Conservation (phyloP, 2,113 vertebrate genomes). For the Dasyornis broadbenti region DNA sequence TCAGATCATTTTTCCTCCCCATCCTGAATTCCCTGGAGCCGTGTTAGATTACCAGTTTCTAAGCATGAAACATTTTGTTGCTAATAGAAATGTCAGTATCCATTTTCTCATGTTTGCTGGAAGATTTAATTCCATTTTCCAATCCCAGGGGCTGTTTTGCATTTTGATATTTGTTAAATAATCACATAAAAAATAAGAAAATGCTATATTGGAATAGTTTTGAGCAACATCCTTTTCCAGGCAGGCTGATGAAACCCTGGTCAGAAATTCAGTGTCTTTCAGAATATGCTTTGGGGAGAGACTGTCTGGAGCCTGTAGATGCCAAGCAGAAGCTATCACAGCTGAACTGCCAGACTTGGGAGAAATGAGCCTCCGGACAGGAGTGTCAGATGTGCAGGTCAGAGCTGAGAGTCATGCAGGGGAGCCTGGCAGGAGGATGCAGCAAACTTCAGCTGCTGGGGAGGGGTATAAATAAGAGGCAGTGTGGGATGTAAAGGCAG, state of each 20-base stretch:
- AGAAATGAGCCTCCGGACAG: background rate
- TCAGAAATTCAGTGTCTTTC: background rate
- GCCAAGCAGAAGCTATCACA: background rate
- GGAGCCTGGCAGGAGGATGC: background rate
- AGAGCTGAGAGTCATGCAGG: background rate
- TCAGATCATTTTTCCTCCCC: background rate
- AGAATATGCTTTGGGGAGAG: conserved; percentile 8
- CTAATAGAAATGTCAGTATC: conserved; percentile 43
- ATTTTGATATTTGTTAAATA: conserved; percentile 40
- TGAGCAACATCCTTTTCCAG: background rate
- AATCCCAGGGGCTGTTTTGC: conserved; percentile 11
- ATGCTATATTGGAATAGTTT: background rate
- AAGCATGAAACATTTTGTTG: conserved; percentile 28
- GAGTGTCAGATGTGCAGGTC: background rate
- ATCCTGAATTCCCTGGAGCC: background rate
- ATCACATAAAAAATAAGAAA: background rate
- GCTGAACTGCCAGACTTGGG: background rate
- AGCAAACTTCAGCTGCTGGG: background rate
- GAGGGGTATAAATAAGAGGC: background rate
- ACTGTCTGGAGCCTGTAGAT: conserved; percentile 16
- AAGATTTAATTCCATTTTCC: conserved; percentile 48
- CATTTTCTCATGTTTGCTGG: conserved; percentile 33
- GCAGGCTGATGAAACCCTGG: background rate
- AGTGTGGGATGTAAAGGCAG: background rate
- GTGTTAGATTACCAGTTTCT: conserved; percentile 11